phyloP scores from a whole-genome alignment of 2,113 vertebrate genomes.

The Amblyornis subalaris region DNA sequence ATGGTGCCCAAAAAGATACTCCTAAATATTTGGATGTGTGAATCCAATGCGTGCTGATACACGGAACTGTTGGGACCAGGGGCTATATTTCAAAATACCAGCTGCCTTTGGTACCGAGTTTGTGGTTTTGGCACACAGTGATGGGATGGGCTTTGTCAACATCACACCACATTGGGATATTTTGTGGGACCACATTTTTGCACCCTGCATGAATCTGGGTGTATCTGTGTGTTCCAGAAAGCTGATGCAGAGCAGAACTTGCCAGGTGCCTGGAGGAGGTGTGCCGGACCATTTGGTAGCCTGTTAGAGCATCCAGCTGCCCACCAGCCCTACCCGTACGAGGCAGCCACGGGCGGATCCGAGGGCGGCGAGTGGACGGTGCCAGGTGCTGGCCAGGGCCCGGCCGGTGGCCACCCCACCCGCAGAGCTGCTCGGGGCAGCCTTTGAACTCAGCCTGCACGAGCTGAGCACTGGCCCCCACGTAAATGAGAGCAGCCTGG shows the following conservation, averaged over 20 bases:
- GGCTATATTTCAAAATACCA: too few species aligned
- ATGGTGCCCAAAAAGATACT: not conserved
- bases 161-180: too few species aligned
- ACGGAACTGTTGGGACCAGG: not conserved
- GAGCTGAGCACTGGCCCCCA: not conserved
- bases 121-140: not conserved
- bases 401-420: rapidly evolving
- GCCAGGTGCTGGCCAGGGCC: not conserved
- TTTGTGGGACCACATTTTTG: not conserved
- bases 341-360: rapidly evolving
- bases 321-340: not conserved
- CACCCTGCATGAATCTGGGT: rapidly evolving
- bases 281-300: not conserved
- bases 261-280: not conserved
- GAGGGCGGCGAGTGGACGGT: not conserved
- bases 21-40: not conserved
- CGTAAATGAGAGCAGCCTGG: constrained; percentile 28
- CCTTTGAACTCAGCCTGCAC: constrained; percentile 18
- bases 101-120: not conserved
- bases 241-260: not conserved
- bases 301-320: not conserved
- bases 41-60: not conserved
- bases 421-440: not conserved
- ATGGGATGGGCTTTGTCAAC: not conserved
- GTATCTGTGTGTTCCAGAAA: rapidly evolving